phyloP scores from a whole-genome alignment of 2,797 vertebrate genomes.

The Hippopotamyrus pictus region DNA sequence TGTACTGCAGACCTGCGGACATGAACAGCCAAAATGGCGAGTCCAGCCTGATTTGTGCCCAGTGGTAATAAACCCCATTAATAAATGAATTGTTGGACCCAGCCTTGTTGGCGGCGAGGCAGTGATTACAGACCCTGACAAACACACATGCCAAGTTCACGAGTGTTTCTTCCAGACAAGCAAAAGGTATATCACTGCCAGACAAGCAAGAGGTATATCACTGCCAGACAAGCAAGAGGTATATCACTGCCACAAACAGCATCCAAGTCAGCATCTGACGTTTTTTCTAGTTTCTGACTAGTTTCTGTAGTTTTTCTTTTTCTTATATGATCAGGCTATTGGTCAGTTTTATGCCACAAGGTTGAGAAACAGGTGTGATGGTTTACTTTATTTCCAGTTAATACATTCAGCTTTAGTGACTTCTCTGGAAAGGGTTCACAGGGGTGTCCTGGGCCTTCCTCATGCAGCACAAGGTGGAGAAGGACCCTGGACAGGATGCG shows the following conservation, averaged over 20 bases:
- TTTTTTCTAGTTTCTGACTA: neutral
- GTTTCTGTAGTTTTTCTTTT: neutral
- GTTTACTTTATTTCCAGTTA: neutral
- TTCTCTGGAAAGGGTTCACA: neutral
- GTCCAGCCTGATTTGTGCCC: neutral
- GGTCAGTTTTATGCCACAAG: neutral
- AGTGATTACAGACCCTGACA: neutral
- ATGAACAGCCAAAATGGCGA: neutral
- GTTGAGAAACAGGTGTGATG: neutral
- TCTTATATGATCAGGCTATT: neutral
- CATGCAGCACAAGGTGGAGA: neutral
- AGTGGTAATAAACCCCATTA: neutral
- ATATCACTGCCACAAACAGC: neutral
- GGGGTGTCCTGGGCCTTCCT: neutral
- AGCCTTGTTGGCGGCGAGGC: neutral
- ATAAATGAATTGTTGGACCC: neutral
- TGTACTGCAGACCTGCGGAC: neutral
- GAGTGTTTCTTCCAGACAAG: neutral
- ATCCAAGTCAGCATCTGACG: neutral
- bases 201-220: neutral
- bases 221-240: neutral
- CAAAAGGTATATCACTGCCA: neutral
- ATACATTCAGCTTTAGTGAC: neutral
- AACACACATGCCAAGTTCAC: neutral
- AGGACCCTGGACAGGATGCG: neutral